Evolutionary conservation across 2,113 vertebrate species (phyloP), one percentile per base, ranked within the genome.

Genomic region (Mormyrus lacerda): DNA sequence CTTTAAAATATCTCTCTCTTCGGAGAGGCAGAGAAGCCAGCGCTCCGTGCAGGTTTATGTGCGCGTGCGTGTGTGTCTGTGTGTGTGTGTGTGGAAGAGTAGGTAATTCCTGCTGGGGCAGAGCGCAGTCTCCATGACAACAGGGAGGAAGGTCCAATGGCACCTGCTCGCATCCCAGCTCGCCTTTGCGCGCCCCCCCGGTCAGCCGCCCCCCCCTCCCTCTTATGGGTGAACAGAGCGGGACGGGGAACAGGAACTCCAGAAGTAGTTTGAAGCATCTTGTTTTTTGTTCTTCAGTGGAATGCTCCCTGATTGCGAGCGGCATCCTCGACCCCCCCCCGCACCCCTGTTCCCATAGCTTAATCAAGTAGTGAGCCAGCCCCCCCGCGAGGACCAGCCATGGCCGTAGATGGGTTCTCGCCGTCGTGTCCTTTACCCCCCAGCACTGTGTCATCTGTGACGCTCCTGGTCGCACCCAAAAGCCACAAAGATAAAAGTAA

Each of bases 121-220:
- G 91, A 90, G 92, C 88, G 91, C 88, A 92, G 93, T 94, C 92
- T 92, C 94, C 93, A 94, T 95, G 92, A 92, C 84, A 91, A 95
- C 94, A 85, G 90, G 44, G 83, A 93, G 92, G 89, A 87, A 90
- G 92, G 92, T 89, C 92, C 89, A 76, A 88, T 87, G 61, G 92
- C 91, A 92, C 91, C 88, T 91, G 91, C 82, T 92, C 87, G 55
- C 82, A 51, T 85, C 87, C 82, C n/a, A 79, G 85, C 90, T 84
- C 44, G 61, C 17, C 47, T 31, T 2, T 47, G 3, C 10, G 51
- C 27, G 27, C 27, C 53, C 39, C 42, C 48, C 1, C 35, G 19
- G 39, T n/a, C 82, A 44, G 24, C 44, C 21, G 47, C 11, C 82
- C 79, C 44, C 39, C 82, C 10, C 45, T n/a, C 48, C 13, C 8